A percentile compares a stretch with the other conserved stretches of the same genome.
Conservation (phyloP, 2,113 vertebrate genomes). For the Upupa epops region DNA sequence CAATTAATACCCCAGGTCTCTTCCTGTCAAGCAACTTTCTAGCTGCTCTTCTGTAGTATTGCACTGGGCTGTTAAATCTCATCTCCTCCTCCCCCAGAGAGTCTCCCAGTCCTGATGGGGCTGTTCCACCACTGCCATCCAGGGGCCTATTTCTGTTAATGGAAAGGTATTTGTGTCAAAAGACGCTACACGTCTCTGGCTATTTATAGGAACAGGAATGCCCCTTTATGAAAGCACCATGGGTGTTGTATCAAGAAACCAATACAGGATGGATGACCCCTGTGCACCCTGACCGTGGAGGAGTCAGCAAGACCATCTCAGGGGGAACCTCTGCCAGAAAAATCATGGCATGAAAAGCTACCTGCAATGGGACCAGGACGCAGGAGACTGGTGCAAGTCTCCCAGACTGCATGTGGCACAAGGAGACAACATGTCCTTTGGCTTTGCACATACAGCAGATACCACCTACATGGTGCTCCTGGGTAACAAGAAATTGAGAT, state of each 20-base stretch:
- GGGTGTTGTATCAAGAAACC: background rate
- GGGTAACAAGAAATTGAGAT: rapidly evolving
- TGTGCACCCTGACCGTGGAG: rapidly evolving
- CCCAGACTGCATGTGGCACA: rapidly evolving
- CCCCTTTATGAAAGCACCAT: background rate
- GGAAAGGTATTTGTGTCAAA: background rate
- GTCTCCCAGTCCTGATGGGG: background rate
- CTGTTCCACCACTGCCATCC: background rate
- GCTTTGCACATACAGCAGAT: background rate
- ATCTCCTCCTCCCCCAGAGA: background rate
- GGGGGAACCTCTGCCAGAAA: background rate
- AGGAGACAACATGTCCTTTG: background rate
- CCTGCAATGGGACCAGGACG: rapidly evolving
- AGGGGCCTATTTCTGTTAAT: background rate
- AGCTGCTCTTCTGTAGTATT: no score
- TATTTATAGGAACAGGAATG: slow-evolving; percentile 21
- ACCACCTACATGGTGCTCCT: background rate
- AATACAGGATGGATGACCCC: rapidly evolving
- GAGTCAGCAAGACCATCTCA: background rate
- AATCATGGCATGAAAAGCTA: background rate
- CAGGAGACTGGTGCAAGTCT: background rate
- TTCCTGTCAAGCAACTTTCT: no score
- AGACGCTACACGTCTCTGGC: background rate
- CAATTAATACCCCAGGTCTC: no score
- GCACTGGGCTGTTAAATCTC: no score